Percentiles rank a stretch among this genome's conserved stretches.
These are phyloP conservation scores for Drosophila hawaiiensis DNA, from an alignment of 2,888 invertebrate species.

Conservation along the genomic window DNA sequence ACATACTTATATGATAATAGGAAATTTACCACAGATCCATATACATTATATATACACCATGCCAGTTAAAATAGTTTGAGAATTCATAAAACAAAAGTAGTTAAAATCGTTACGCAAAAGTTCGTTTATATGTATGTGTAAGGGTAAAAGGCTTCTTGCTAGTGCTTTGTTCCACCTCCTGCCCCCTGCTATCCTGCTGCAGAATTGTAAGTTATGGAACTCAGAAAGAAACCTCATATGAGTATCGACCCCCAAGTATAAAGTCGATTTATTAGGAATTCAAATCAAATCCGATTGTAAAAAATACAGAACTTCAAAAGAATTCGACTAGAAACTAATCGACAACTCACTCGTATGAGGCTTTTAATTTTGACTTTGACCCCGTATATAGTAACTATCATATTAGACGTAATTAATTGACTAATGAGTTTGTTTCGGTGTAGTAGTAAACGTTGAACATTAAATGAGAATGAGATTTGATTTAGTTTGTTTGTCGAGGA, in stretches of 20 bases:
- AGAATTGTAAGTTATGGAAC: conserved; percentile 23
- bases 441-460: conserved; percentile 49
- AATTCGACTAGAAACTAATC: neutral
- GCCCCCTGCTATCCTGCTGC: conserved; percentile 5
- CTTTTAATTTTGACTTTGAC: conserved; percentile 27
- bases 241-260: neutral
- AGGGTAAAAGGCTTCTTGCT: conserved; percentile 59
- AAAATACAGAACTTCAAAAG: neutral
- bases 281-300: neutral
- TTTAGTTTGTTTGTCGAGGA: conserved; percentile 27
- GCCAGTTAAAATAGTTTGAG: conserved; percentile 43
- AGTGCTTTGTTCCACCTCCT: conserved; percentile 42
- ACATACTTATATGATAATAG: neutral
- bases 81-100: conserved; percentile 49
- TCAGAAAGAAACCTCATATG: conserved; percentile 4
- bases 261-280: neutral
- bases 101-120: conserved; percentile 67
- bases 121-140: conserved; percentile 70
- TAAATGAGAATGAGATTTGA: conserved; percentile 7
- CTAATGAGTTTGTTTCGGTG: conserved; percentile 48
- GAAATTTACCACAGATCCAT: conserved; percentile 17
- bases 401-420: conserved; percentile 48
- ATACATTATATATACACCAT: conserved; percentile 24
- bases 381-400: conserved; percentile 26
- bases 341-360: neutral